These are phyloP conservation scores for Myiozetetes cayanensis DNA, from an alignment of 2,113 vertebrate species.

Conservation along the genomic window DNA sequence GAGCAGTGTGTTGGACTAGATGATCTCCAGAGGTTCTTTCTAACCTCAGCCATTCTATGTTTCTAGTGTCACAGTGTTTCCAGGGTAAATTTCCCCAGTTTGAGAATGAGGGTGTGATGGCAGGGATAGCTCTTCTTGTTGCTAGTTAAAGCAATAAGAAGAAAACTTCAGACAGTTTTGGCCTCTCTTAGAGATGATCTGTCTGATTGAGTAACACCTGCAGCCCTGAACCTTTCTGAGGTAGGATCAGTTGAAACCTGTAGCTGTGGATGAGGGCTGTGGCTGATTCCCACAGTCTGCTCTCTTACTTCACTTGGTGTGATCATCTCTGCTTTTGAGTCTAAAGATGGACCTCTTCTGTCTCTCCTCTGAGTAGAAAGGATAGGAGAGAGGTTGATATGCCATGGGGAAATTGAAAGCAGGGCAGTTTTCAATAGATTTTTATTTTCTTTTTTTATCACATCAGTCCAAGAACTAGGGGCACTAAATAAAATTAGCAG, in stretches of 20 bases:
- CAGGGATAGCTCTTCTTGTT: neutral
- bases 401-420: neutral
- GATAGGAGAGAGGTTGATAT: neutral
- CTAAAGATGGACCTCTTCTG: neutral
- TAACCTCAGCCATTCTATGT: neutral
- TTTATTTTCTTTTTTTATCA: neutral
- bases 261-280: neutral
- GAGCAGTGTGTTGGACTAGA: neutral
- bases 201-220: neutral
- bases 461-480: neutral
- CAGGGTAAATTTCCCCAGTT: fast-evolving
- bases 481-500: neutral
- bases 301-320: neutral
- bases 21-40: neutral
- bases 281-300: neutral
- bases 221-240: neutral
- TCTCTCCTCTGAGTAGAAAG: neutral
- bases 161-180: neutral
- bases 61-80: neutral
- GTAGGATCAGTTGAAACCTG: neutral
- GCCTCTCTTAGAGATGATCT: neutral
- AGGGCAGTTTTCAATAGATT: neutral
- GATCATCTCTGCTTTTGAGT: neutral
- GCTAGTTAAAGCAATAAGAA: neutral
- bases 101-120: neutral